Evolutionary conservation across 1,140 invertebrate species (phyloP).

Genomic region (Lanistes nyassanus): DNA sequence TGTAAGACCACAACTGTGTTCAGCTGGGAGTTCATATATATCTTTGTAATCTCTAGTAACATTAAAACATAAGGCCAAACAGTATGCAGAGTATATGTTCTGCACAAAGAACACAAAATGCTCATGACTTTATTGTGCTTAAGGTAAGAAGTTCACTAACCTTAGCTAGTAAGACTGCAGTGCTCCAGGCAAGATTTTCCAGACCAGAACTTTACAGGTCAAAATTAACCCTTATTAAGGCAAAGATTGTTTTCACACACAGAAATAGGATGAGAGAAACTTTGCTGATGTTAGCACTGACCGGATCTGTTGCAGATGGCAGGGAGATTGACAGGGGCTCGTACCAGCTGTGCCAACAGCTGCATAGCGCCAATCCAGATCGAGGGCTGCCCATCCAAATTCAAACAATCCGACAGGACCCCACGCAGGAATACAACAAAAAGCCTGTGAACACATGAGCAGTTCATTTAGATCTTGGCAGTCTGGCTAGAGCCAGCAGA

Average conservation of each 20-base stretch:
- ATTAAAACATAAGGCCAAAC: too few species aligned
- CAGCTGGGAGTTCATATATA: too few species aligned
- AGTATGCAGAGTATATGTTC: too few species aligned
- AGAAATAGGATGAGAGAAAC: background rate
- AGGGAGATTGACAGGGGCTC: background rate
- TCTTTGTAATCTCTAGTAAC: too few species aligned
- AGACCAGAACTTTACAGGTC: background rate
- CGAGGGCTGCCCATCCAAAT: constrained; percentile 2
- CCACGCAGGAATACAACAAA: constrained; percentile 11
- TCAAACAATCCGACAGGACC: constrained; percentile 11
- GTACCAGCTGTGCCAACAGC: constrained; percentile 5
- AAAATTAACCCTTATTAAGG: background rate
- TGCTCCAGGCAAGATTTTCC: too few species aligned
- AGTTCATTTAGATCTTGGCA: background rate
- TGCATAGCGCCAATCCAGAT: constrained; percentile 12
- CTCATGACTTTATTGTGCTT: too few species aligned
- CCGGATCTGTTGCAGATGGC: constrained; percentile 17
- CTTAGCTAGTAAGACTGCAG: too few species aligned
- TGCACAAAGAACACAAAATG: too few species aligned
- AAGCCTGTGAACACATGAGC: constrained; percentile 1
- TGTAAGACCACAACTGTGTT: too few species aligned
- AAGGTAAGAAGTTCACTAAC: too few species aligned
- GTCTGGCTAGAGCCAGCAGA: background rate
- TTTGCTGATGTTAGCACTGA: background rate
- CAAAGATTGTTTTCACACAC: background rate